These are phyloP conservation scores for Trachelipus rathkii DNA, from an alignment of 1,140 invertebrate genomes.

Conservation along the genomic window DNA sequence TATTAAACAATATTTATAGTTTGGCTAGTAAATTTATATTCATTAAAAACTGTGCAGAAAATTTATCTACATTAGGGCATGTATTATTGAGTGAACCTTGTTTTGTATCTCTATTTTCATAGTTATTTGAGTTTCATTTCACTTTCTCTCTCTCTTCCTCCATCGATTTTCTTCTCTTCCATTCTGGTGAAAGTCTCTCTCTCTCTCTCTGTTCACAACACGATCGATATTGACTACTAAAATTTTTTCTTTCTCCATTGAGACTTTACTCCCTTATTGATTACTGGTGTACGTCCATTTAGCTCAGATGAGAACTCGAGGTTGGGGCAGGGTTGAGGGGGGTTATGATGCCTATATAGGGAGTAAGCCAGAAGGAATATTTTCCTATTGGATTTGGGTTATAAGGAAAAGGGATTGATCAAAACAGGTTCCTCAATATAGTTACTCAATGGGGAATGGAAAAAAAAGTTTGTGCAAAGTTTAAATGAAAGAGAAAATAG, in stretches of 20 bases:
- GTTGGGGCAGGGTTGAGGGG: too few species aligned
- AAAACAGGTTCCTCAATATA: too few species aligned
- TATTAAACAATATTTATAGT: neutral
- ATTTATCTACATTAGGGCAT: neutral
- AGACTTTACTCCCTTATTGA: neutral
- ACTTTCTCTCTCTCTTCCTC: neutral
- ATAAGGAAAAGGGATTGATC: too few species aligned
- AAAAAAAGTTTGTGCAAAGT: too few species aligned
- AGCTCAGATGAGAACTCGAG: constrained; percentile 1
- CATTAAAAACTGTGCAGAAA: neutral
- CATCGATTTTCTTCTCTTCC: neutral
- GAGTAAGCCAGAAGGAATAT: too few species aligned
- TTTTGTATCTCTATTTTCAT: too few species aligned
- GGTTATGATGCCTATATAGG: neutral
- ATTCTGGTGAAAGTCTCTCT: neutral
- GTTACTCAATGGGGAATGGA: too few species aligned
- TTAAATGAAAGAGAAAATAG: too few species aligned
- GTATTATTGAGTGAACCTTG: too few species aligned
- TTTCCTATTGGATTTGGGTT: too few species aligned
- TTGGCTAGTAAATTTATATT: neutral
- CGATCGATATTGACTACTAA: neutral
- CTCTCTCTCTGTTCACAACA: neutral
- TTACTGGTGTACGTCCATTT: constrained; percentile 1
- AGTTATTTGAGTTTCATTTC: neutral
- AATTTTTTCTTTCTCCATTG: neutral